A percentile compares a stretch with the other conserved stretches of the same genome.
Conservation (phyloP, 2,113 vertebrate genomes). For the Strix aluco region DNA sequence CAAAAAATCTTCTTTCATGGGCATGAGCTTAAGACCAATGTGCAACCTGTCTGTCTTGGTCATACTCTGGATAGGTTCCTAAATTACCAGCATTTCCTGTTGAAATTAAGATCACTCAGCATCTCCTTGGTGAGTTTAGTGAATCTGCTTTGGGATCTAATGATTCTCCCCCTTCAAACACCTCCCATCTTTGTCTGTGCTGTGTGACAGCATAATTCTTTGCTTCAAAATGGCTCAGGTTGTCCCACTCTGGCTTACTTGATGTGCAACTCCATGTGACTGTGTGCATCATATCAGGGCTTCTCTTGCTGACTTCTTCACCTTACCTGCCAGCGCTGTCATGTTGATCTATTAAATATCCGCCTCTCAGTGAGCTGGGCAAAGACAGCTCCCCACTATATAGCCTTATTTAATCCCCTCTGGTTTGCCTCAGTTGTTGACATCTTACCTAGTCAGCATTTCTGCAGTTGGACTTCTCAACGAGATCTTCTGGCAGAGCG, state of each 20-base stretch:
- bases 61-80: not conserved
- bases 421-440: not conserved
- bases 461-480: not conserved
- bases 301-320: not conserved
- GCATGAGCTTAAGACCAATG: not conserved
- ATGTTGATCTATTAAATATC: not conserved
- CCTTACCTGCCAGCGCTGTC: not conserved
- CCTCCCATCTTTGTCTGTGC: not conserved
- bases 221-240: not conserved
- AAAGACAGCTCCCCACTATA: not conserved
- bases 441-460: not conserved
- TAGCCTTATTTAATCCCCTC: not conserved
- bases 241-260: not conserved
- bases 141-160: not conserved
- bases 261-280: not conserved
- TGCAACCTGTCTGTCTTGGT: not conserved
- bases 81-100: not conserved
- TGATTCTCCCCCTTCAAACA: not conserved
- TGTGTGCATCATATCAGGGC: not conserved
- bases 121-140: not conserved
- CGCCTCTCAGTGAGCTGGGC: not conserved
- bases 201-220: not conserved
- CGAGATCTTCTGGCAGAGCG: not conserved
- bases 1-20: not conserved
- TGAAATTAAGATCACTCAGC: not conserved